phyloP scores from a whole-genome alignment of 2,888 invertebrate genomes.

The Orthosia incerta region DNA sequence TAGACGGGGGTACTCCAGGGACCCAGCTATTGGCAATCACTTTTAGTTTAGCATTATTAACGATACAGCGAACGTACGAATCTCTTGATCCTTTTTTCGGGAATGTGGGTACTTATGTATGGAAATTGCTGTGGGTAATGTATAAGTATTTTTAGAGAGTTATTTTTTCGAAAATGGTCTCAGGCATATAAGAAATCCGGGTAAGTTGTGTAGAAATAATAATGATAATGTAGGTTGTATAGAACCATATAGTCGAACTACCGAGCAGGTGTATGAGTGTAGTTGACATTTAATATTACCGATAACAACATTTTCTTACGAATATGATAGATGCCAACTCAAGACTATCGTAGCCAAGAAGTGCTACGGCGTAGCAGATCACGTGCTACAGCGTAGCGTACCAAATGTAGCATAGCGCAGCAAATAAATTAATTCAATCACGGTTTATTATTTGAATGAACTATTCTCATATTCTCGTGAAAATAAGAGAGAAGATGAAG shows the following conservation, averaged over 20 bases:
- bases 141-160: not conserved
- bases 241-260: not conserved
- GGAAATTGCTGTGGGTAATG: constrained; percentile 7
- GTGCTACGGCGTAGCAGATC: not conserved
- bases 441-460: constrained; percentile 1
- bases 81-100: constrained; percentile 45
- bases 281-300: not conserved
- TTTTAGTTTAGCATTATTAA: constrained; percentile 64
- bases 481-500: not conserved
- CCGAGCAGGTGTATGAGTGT: not conserved
- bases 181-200: not conserved
- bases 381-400: constrained; percentile 8
- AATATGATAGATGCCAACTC: too few species aligned
- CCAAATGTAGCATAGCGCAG: not conserved
- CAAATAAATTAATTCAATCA: not conserved
- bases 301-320: not conserved
- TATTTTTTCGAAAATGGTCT: not conserved
- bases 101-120: constrained; percentile 5
- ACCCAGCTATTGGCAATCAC: constrained; percentile 58
- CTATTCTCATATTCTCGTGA: not conserved
- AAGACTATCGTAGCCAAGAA: not conserved
- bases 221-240: not conserved
- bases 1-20: constrained; percentile 49
- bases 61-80: constrained; percentile 52
- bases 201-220: not conserved